Evolutionary conservation across 2,113 vertebrate genomes (phyloP).

Genomic region (Scalopus aquaticus): DNA sequence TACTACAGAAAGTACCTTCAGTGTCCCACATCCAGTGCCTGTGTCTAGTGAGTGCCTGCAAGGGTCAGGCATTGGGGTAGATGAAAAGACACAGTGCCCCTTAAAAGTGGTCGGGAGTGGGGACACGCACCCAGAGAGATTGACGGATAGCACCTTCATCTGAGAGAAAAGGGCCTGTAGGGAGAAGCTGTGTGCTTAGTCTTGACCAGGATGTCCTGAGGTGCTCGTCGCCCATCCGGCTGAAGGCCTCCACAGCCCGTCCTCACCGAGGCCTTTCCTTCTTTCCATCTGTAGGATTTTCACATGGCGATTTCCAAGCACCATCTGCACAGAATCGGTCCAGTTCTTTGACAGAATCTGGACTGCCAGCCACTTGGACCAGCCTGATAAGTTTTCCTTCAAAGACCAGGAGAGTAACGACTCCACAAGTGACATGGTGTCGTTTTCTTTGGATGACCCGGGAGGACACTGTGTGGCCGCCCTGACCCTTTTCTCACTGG

Average conservation of each 20-base stretch:
- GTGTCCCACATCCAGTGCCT: neutral
- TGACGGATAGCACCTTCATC: fast-evolving
- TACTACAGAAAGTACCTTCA: too few relatives aligned
- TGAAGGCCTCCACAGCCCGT: fast-evolving
- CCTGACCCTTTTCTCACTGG: constrained; percentile 92
- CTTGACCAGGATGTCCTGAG: fast-evolving
- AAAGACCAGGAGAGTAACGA: constrained; percentile 82
- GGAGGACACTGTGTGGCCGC: constrained; percentile 90
- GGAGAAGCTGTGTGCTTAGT: fast-evolving
- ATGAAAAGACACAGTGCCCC: neutral
- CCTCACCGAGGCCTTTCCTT: neutral
- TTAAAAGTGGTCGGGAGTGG: neutral
- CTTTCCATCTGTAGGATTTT: constrained; percentile 87
- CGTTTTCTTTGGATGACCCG: constrained; percentile 89
- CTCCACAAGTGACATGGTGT: constrained; percentile 82
- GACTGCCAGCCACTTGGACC: constrained; percentile 80
- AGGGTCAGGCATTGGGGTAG: neutral
- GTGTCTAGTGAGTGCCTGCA: fast-evolving
- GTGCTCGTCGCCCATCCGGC: fast-evolving
- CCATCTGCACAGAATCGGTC: constrained; percentile 90
- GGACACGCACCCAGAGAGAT: too few relatives aligned
- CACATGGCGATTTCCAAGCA: constrained; percentile 92
- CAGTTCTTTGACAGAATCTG: constrained; percentile 88
- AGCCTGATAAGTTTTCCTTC: constrained; percentile 83
- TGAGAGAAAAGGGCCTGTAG: neutral